These are phyloP conservation scores for Drosophila heteroneura DNA, from an alignment of 2,888 invertebrate species.

Conservation along the genomic window DNA sequence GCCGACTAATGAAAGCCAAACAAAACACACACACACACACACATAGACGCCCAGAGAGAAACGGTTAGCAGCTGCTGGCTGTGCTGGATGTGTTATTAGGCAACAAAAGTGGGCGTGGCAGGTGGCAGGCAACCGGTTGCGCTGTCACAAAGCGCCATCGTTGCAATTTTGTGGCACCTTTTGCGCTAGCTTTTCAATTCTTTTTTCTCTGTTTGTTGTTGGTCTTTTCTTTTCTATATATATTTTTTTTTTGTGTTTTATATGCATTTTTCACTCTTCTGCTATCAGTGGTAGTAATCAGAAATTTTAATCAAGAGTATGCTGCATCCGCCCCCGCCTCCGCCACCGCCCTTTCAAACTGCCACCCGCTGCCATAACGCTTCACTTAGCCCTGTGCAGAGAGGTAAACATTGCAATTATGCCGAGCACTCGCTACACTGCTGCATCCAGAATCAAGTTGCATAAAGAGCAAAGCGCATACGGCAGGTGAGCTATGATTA, in stretches of 20 bases:
- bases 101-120: conserved; percentile 32
- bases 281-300: conserved; percentile 77
- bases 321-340: conserved; percentile 21
- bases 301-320: conserved; percentile 78
- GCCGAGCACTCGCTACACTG: conserved; percentile 52
- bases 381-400: conserved; percentile 70
- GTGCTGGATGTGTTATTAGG: conserved; percentile 73
- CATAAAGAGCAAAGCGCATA: conserved; percentile 59
- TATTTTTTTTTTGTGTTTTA: conserved; percentile 38
- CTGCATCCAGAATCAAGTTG: conserved; percentile 36
- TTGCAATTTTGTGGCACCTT: conserved; percentile 77
- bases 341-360: conserved; percentile 17
- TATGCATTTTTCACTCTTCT: conserved; percentile 66
- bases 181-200: conserved; percentile 37
- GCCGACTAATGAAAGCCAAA: conserved; percentile 76
- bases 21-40: conserved; percentile 41
- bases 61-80: conserved; percentile 47
- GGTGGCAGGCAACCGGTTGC: conserved; percentile 21
- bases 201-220: conserved; percentile 13
- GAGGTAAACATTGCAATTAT: conserved; percentile 79
- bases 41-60: not conserved
- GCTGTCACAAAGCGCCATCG: conserved; percentile 75
- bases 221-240: conserved; percentile 36
- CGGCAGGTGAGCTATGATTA: conserved; percentile 71
- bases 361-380: conserved; percentile 65